Percentiles rank a stretch among this genome's conserved stretches.
These are phyloP conservation scores for Notiomystis cincta DNA, from an alignment of 2,113 vertebrate genomes.

Conservation along the genomic window DNA sequence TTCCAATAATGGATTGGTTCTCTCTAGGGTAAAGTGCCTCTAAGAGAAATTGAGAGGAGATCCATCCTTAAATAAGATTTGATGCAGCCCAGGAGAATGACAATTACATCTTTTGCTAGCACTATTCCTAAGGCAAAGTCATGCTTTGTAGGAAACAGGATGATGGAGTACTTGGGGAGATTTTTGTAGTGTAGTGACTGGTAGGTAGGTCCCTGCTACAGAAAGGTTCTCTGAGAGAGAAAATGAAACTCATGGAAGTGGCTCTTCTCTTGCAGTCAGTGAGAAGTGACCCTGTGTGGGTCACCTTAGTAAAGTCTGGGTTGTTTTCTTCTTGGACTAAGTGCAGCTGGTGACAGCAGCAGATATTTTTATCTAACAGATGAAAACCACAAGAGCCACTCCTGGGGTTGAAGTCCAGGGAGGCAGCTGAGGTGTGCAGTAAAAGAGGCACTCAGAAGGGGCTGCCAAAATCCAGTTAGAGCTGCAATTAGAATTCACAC, in stretches of 20 bases:
- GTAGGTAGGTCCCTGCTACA: not conserved
- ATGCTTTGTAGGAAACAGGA: not conserved
- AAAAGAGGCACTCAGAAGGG: not conserved
- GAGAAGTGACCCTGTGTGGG: not conserved
- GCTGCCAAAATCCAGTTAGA: not conserved
- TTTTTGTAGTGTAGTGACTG: not conserved
- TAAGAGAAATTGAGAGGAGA: conserved; percentile 44
- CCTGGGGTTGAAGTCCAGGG: not conserved
- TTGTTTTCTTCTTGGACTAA: not conserved
- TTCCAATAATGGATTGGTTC: conserved; percentile 52
- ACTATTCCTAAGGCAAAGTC: not conserved
- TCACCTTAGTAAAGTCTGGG: not conserved
- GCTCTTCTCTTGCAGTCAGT: not conserved
- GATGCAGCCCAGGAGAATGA: conserved; percentile 45
- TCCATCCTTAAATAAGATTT: conserved; percentile 64
- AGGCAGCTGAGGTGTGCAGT: not conserved
- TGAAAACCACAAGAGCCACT: not conserved
- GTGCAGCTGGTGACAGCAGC: not conserved
- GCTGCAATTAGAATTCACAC: not conserved
- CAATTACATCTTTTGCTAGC: conserved; percentile 49
- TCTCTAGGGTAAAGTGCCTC: conserved; percentile 40
- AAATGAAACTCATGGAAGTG: not conserved
- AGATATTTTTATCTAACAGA: not conserved
- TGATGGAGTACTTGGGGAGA: not conserved
- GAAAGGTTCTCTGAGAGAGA: not conserved